Base-by-base conservation (phyloP, 1,140 invertebrate species). In the Polyergus mexicanus region DNA sequence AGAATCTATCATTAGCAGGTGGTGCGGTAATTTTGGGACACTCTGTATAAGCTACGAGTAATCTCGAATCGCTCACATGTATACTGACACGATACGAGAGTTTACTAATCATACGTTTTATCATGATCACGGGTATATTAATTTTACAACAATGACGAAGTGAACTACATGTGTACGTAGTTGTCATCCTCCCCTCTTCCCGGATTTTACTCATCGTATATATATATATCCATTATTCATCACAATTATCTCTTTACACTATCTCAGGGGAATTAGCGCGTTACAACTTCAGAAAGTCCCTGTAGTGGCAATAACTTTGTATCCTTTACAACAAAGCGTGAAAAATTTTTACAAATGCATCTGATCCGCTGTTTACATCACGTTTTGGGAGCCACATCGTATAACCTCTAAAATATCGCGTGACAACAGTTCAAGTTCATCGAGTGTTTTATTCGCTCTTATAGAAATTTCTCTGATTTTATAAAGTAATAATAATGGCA, bases 401-500 rank as follows among this genome's bases (percentile, higher is more conserved):
- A 56, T 86, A 86, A 86, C 84, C 68, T 83, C 25, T 19, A 44
- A 44, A 54, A 19, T 10, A n/a, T 32, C 47, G 28, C 28, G 65
- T 38, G 44, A 44, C 38, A 47, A 35, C 44, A 22, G n/a, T 80
- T 47, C 1, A 69, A 72, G 58, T 83, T 28, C 66, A 60, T 13
- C 10, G 35, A n/a, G 10, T n/a, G 16, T 35, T 28, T 62, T 25
- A 3, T 35, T 28, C 19, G 13, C 10, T 51, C 13, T 41, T 62
- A 19, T 60, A 76, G 1, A 32, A 56, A 28, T 58, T 44, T 22
- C 6, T 75, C 7, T 22, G 19, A 10, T 76, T 58, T 63, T 65
- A 65, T 63, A 22, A 76, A 72, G 13, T n/a, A 38, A 11, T 32
- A 75, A 92, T 88, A 86, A 96, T 96, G 96, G 89, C 94, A 62